Base-by-base conservation (phyloP, 2,888 invertebrate genomes). In the Allophyes oxyacanthae region DNA sequence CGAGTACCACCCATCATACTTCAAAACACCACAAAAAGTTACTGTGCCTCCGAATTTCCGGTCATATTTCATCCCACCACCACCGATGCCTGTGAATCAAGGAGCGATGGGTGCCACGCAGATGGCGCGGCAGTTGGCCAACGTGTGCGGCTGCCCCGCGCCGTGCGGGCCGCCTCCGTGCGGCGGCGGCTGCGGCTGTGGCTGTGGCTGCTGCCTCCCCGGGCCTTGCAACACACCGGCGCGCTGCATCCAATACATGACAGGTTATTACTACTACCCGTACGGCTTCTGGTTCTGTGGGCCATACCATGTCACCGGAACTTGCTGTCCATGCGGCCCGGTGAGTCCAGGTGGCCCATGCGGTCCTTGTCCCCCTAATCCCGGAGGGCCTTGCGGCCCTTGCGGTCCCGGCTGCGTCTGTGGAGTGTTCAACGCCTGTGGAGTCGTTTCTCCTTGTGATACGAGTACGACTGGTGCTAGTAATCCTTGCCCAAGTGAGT, bases 221-320 rank as follows among this genome's bases (percentile, higher is more conserved):
- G 63, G 58, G 0, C 77, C 78, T 0, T 78, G 79, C 46, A 78
- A 77, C 36, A 70, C 72, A 2, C 74, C 78, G 0, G 57, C 79
- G 0, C 62, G 53, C 14, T 81, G 80, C 53, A 43, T 81, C 11
- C 80, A 81, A 34, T 76, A 74, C 41, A 80, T 81, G 75, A 77
- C 73, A 0, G 81, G 81, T 9, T 81, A 81, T 30, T 79, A 81
- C 43, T 78, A 81, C 52, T 81, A 81, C 38, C 82, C 82, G 0
- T 83, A 83, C 26, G 82, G 83, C 1, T 74, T 72, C 13, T 83
- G 82, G 82, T 83, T 82, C 64, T 82, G 82, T 45, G 82, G 83
- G 4, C 82, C 83, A 0, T 83, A 79, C 59, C 82, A 82, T 11
- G 77, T 78, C 2, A 67, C 75, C 0, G 77, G 78, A 0, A 54